phyloP scores from a whole-genome alignment of 2,797 vertebrate species.

The Hybognathus amarus region DNA sequence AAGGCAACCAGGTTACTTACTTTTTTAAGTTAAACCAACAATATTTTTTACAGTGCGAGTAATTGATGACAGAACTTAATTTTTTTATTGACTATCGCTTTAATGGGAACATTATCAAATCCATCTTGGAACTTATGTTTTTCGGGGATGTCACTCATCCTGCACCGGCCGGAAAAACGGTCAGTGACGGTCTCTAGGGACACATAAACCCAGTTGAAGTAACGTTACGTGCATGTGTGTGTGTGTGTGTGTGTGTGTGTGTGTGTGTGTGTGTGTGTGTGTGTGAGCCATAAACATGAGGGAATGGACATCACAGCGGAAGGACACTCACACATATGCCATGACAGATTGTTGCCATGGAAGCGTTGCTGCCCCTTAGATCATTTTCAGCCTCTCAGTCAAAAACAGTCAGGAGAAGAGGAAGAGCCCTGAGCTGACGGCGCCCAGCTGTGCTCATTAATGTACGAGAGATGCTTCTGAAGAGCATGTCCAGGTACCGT shows the following conservation, averaged over 20 bases:
- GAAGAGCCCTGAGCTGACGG: slow-evolving; percentile 51
- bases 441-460: slow-evolving; percentile 49
- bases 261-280: not conserved
- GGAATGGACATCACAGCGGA: slow-evolving; percentile 58
- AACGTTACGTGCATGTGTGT: not conserved
- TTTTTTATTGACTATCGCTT: too few species aligned
- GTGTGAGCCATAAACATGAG: slow-evolving; percentile 19
- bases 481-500: slow-evolving; percentile 16
- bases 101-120: not conserved
- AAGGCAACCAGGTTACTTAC: too few species aligned
- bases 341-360: slow-evolving; percentile 64
- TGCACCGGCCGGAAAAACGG: not conserved
- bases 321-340: slow-evolving; percentile 59
- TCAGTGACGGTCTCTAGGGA: slow-evolving; percentile 22
- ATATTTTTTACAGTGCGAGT: too few species aligned
- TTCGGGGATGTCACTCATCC: not conserved
- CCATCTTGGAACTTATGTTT: not conserved
- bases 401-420: slow-evolving; percentile 40
- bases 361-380: slow-evolving; percentile 55
- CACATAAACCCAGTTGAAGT: not conserved
- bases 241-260: slow-evolving; percentile 2
- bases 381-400: slow-evolving; percentile 56
- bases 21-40: too few species aligned
- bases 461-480: slow-evolving; percentile 29
- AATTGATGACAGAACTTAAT: too few species aligned